Percentiles rank a stretch among this genome's conserved stretches.
Conservation (phyloP, 2,888 invertebrate genomes). For the Aleiodes alternator region DNA sequence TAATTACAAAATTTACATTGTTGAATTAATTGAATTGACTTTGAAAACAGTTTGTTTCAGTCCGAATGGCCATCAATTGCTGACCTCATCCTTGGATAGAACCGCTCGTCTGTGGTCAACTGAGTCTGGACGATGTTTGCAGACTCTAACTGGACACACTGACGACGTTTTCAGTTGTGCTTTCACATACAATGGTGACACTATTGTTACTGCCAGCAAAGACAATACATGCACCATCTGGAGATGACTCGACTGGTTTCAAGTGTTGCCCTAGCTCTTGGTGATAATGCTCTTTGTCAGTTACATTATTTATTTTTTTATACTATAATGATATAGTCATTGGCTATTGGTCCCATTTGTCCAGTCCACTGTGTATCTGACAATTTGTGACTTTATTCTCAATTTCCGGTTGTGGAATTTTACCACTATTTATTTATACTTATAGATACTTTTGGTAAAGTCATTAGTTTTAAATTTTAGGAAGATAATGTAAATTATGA, state of each 20-base stretch:
- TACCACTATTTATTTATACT: no score
- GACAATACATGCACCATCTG: conserved; percentile 89
- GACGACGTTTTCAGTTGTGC: conserved; percentile 90
- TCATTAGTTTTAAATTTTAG: no score
- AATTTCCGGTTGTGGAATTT: no score
- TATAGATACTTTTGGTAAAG: no score
- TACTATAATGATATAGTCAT: conserved; percentile 47
- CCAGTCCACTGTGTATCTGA: no score
- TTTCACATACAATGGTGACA: conserved; percentile 87
- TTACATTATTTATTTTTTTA: conserved; percentile 65
- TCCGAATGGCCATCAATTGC: conserved; percentile 84
- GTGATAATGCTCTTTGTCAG: conserved; percentile 60
- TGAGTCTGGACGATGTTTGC: conserved; percentile 81
- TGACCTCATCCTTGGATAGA: conserved; percentile 87
- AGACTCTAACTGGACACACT: conserved; percentile 85
- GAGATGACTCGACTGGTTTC: conserved; percentile 86
- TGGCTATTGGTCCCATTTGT: background rate
- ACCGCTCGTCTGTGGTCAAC: conserved; percentile 86
- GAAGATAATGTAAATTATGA: no score
- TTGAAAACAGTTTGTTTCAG: conserved; percentile 83
- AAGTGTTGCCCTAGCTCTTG: conserved; percentile 65
- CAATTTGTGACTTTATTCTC: no score
- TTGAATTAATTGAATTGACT: conserved; percentile 24
- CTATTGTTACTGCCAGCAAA: conserved; percentile 88
- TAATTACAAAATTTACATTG: conserved; percentile 10